phyloP scores from a whole-genome alignment of 2,888 invertebrate genomes.

The Xanthia togata region DNA sequence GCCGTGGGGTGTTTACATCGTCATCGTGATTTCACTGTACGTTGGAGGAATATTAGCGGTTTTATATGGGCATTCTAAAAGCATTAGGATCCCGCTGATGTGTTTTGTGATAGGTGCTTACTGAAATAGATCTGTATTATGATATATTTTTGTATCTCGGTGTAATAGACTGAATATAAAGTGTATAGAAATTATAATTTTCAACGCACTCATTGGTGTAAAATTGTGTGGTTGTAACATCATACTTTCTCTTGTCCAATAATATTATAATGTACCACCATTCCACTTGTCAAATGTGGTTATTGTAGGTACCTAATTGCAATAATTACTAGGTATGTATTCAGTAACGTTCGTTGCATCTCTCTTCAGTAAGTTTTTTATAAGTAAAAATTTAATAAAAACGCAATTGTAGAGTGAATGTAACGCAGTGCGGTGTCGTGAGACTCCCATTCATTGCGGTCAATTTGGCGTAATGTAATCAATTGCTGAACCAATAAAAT shows the following conservation, averaged over 20 bases:
- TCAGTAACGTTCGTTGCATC: neutral
- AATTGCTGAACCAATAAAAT: conserved; percentile 90
- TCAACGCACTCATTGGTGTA: conserved; percentile 20
- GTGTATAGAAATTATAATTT: conserved; percentile 16
- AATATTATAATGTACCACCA: conserved; percentile 1
- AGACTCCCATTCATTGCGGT: conserved; percentile 87
- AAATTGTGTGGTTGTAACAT: conserved; percentile 17
- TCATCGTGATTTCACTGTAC: conserved; percentile 67
- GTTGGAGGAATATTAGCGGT: conserved; percentile 55
- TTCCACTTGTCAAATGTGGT: conserved; percentile 30
- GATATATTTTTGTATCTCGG: neutral
- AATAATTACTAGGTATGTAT: neutral
- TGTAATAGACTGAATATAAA: neutral
- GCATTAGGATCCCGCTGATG: conserved; percentile 58
- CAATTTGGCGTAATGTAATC: conserved; percentile 90
- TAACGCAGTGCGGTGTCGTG: conserved; percentile 79
- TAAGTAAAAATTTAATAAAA: conserved; percentile 34
- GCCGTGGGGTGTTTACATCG: conserved; percentile 61
- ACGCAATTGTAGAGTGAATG: conserved; percentile 62
- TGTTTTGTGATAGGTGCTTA: conserved; percentile 40
- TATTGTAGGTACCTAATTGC: neutral
- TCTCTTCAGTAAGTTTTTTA: too few relatives aligned
- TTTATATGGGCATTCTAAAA: conserved; percentile 66
- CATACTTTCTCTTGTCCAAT: conserved; percentile 27
- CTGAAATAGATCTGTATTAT: conserved; percentile 34